These are phyloP conservation scores for Chrysemys picta DNA, from an alignment of 2,113 vertebrate species.

Conservation along the genomic window DNA sequence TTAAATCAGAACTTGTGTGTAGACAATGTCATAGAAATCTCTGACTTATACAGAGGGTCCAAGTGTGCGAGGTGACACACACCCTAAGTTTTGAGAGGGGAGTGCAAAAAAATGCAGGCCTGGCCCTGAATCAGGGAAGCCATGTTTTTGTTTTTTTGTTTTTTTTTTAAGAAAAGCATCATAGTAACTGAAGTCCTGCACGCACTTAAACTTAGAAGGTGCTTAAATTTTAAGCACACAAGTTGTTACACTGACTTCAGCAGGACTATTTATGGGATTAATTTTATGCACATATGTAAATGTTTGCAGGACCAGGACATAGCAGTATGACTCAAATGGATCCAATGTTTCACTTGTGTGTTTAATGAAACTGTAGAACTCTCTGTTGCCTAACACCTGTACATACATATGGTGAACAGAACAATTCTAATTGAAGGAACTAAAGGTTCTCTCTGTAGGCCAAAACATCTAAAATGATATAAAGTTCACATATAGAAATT, in stretches of 20 bases:
- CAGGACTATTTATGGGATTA: neutral
- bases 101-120: neutral
- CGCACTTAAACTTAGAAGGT: neutral
- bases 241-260: neutral
- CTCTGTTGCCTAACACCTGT: neutral
- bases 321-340: neutral
- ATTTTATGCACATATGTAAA: neutral
- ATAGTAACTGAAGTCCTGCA: neutral
- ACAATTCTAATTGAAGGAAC: neutral
- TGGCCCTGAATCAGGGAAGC: neutral
- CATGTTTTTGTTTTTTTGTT: neutral
- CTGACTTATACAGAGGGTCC: neutral
- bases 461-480: neutral
- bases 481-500: neutral
- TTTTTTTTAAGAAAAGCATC: neutral
- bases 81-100: neutral
- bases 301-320: neutral
- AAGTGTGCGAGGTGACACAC: neutral
- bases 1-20: neutral
- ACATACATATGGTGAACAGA: neutral
- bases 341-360: neutral
- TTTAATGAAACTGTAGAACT: neutral
- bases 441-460: neutral
- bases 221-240: neutral
- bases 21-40: neutral